These are phyloP conservation scores for Dicerorhinus sumatrensis DNA, from an alignment of 2,113 vertebrate species.

Conservation along the genomic window DNA sequence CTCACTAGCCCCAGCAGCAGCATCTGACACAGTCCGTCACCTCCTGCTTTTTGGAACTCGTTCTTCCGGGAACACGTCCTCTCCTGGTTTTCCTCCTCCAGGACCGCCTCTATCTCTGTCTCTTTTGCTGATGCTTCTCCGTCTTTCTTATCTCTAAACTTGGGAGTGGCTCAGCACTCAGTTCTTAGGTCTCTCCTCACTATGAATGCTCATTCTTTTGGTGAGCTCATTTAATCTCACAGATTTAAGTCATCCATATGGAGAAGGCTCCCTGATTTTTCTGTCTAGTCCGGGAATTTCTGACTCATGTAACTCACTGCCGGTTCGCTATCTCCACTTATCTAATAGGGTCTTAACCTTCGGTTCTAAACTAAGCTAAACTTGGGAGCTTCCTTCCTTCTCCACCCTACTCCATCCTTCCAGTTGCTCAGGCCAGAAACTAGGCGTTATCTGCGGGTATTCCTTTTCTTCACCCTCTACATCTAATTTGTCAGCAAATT, in stretches of 20 bases:
- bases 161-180: background rate
- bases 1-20: rapidly evolving
- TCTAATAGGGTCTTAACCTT: background rate
- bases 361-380: background rate
- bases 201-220: background rate
- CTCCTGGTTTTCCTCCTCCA: background rate
- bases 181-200: background rate
- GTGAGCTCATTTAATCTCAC: background rate
- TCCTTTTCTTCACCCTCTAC: background rate
- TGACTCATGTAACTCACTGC: background rate
- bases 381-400: background rate
- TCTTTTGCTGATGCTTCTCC: too few species aligned
- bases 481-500: background rate
- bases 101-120: background rate
- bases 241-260: background rate
- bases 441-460: background rate
- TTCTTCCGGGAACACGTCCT: background rate
- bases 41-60: background rate
- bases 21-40: too few species aligned
- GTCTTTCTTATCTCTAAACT: background rate
- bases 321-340: background rate
- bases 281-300: background rate
- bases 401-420: background rate
- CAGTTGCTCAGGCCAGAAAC: background rate
- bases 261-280: background rate